Percentiles rank a stretch among this genome's conserved stretches.
Evolutionary conservation across 1,140 invertebrate genomes (phyloP).

Genomic region (Coenobita brevimanus): DNA sequence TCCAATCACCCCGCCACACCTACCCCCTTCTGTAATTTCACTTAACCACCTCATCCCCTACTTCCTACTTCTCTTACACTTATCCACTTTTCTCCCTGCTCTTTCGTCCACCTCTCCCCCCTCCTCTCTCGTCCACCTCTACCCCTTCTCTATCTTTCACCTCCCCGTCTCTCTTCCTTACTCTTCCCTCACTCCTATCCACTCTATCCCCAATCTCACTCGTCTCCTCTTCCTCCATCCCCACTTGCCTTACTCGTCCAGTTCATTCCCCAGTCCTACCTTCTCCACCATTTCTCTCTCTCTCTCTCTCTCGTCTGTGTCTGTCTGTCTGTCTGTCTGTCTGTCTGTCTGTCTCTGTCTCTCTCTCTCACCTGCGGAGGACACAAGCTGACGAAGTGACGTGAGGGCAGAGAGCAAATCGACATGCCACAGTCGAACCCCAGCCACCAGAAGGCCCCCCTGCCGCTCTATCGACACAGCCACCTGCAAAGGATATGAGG

Average conservation of each 20-base stretch:
- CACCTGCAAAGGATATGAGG: conserved; percentile 19
- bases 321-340: no score
- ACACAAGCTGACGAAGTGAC: conserved; percentile 35
- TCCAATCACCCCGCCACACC: no score
- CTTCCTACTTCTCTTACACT: no score
- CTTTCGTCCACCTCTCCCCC: not conserved
- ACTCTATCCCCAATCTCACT: no score
- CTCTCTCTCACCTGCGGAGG: conserved; percentile 27
- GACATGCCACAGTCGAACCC: conserved; percentile 26
- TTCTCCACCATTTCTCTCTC: no score
- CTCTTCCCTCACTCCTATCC: not conserved
- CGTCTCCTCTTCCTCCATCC: no score
- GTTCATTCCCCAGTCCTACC: no score
- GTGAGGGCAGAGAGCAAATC: conserved; percentile 55
- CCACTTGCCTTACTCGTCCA: no score
- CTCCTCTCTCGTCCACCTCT: no score
- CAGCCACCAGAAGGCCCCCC: conserved; percentile 47
- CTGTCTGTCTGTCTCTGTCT: not conserved
- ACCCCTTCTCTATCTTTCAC: not conserved
- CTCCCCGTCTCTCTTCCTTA: not conserved
- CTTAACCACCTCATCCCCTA: no score
- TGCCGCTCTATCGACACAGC: conserved; percentile 33
- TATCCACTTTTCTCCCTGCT: not conserved
- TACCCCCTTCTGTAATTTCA: no score
- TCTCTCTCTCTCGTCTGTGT: no score